Base-by-base conservation (phyloP, 2,888 invertebrate species). In the Mythimna loreyi region DNA sequence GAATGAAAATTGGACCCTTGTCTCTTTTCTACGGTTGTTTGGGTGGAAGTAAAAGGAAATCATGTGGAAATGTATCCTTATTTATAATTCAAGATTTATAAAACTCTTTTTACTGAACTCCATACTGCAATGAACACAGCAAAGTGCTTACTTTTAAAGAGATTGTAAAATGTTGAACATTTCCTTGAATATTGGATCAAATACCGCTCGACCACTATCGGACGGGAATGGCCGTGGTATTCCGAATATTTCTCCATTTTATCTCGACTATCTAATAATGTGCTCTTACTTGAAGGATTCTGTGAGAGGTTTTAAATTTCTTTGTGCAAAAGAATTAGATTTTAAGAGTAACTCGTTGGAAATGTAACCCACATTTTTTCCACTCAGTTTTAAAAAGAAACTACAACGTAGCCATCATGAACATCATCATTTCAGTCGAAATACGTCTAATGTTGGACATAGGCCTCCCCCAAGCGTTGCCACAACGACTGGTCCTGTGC, bases 101-200 rank as follows among this genome's bases (percentile, higher is more conserved):
- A 33, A 45, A 45, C 67, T 57, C 25, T 30, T 53, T 23, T 36
- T 21, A 57, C 16, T 30, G 49, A 53, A 45, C n/a, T 11, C 23
- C 36, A 53, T 40, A 53, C 61, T 57, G 23, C 60, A 61, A 72
- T 57, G 65, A 50, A 56, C 43, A 56, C 55, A 45, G 50, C 33
- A 62, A 55, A 55, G 63, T 57, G 40, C 40, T 40, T 40, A 53
- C n/a, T 50, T 58, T 57, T 25, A 49, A 55, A 66, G 61, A 64
- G 49, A 23, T 66, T 61, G 40, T 53, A 57, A 75, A 66, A 75
- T 61, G 74, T 56, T 45, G 49, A 78, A 75, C 68, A 65, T 65
- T 68, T 71, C 30, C 36, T 40, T 66, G 71, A 64, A 78, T 78
- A 81, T 81, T 78, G 67, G 70, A 70, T 81, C 61, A 78, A 75